Percentiles rank a stretch among this genome's conserved stretches.
Evolutionary conservation across 2,797 vertebrate species (phyloP).

Genomic region (Perdix hodgsoniae): DNA sequence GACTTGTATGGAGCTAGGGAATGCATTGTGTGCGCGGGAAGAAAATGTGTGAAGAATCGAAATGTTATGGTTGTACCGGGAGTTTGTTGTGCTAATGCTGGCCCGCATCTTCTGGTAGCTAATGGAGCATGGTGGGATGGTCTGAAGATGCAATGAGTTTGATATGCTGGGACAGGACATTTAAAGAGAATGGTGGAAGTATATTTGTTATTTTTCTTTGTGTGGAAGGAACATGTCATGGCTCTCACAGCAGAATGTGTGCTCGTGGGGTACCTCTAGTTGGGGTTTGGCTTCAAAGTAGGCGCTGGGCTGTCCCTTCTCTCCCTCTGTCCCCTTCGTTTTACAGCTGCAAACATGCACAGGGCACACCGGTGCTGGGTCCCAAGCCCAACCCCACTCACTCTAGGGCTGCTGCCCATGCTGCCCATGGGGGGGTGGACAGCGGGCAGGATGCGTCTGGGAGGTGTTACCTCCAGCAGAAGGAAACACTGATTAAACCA

Average conservation of each 20-base stretch:
- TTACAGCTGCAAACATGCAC: background rate
- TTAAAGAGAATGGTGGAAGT: slow-evolving; percentile 45
- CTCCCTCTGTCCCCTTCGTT: background rate
- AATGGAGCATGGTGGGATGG: slow-evolving; percentile 24
- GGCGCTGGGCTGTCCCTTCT: background rate
- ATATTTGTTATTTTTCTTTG: slow-evolving; percentile 54
- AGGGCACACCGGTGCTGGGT: rapidly evolving
- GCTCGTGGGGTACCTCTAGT: background rate
- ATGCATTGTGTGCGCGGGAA: slow-evolving; percentile 39
- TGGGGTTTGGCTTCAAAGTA: background rate
- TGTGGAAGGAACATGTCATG: slow-evolving; percentile 17
- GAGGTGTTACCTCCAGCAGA: background rate
- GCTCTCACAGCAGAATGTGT: background rate
- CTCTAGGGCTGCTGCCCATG: background rate
- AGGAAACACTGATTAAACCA: background rate
- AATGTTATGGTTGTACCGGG: slow-evolving; percentile 66
- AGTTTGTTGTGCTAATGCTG: slow-evolving; percentile 43
- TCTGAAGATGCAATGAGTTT: slow-evolving; percentile 44
- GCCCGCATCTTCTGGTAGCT: slow-evolving; percentile 19
- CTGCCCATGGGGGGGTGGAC: rapidly evolving
- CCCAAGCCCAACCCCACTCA: background rate
- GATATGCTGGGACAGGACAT: slow-evolving; percentile 48
- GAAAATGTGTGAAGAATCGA: slow-evolving; percentile 71
- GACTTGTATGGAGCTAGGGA: slow-evolving; percentile 41
- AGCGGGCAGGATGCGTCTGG: background rate